Evolutionary conservation across 2,797 vertebrate genomes (phyloP).

Genomic region (Telmatherina bonti): DNA sequence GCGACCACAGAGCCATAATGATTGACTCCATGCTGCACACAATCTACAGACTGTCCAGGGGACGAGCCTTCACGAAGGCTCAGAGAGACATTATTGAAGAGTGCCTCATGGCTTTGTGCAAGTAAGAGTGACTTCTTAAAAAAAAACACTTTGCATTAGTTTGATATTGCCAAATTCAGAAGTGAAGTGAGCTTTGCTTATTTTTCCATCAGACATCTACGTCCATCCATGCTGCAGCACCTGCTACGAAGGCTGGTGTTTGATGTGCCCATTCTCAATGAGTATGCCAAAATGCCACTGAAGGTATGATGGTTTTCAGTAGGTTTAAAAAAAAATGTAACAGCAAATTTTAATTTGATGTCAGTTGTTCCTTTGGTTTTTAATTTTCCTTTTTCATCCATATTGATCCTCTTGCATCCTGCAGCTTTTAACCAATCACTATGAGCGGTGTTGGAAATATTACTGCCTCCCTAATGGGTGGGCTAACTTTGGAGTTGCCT

Average conservation of each 20-base stretch:
- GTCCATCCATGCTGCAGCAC: conserved; percentile 95
- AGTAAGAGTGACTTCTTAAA: conserved; percentile 69
- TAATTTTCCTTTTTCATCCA: background rate
- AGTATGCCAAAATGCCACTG: conserved; percentile 94
- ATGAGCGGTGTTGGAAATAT: conserved; percentile 97
- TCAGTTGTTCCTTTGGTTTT: background rate
- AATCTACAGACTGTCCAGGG: conserved; percentile 93
- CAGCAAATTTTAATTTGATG: background rate
- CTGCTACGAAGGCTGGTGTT: conserved; percentile 93
- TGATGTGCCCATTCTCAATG: conserved; percentile 97
- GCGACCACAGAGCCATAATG: conserved; percentile 95
- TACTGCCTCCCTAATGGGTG: conserved; percentile 97
- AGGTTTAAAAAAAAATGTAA: background rate
- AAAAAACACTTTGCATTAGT: background rate
- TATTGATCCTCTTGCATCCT: conserved; percentile 2
- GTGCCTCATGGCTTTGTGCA: conserved; percentile 95
- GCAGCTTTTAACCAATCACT: conserved; percentile 95
- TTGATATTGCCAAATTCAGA: background rate
- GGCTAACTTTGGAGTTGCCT: conserved; percentile 93
- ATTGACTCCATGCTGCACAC: conserved; percentile 99
- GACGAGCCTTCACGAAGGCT: conserved; percentile 94
- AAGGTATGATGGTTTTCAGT: conserved; percentile 82
- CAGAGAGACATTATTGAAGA: conserved; percentile 96
- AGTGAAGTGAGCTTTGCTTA: background rate
- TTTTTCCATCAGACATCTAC: conserved; percentile 84